A percentile compares a stretch with the other conserved stretches of the same genome.
phyloP scores from a whole-genome alignment of 2,888 invertebrate genomes.

The Elgonia sp. region DNA sequence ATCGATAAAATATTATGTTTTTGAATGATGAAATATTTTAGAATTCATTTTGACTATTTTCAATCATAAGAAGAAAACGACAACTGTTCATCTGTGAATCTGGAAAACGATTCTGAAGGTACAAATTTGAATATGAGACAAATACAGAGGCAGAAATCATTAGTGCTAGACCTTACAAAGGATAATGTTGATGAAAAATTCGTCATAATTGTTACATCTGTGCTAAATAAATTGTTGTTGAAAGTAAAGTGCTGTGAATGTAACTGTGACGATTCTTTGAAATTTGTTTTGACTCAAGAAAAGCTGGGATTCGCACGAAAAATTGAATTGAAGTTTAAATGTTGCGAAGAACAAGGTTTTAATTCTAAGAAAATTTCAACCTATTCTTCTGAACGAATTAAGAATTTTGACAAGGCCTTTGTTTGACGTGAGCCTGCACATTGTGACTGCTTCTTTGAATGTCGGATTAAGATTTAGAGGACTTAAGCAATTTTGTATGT shows the following conservation, averaged over 20 bases:
- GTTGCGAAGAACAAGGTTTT: too few relatives aligned
- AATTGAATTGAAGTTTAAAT: conserved; percentile 32
- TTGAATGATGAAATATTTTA: conserved; percentile 1
- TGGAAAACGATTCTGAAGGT: conserved; percentile 13
- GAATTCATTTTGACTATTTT: conserved; percentile 17
- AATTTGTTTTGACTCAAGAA: conserved; percentile 24
- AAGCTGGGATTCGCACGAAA: conserved; percentile 28
- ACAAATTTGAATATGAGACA: conserved; percentile 33
- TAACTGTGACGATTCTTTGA: conserved; percentile 28
- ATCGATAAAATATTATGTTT: conserved; percentile 21
- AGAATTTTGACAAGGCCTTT: too few relatives aligned
- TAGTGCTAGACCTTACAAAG: background rate
- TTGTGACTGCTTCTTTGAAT: too few relatives aligned
- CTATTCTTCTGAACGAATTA: background rate
- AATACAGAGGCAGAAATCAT: conserved; percentile 20
- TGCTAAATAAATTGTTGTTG: conserved; percentile 31
- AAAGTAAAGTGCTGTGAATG: conserved; percentile 44
- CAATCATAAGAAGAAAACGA: too few relatives aligned
- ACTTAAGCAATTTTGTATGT: too few relatives aligned
- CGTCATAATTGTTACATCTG: conserved; percentile 17
- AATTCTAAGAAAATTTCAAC: background rate
- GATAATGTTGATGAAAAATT: conserved; percentile 30
- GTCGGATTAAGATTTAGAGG: too few relatives aligned
- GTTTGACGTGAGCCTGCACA: too few relatives aligned
- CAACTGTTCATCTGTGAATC: conserved; percentile 23